Conservation (phyloP, 2,888 invertebrate species). For the Netelia melanura region DNA sequence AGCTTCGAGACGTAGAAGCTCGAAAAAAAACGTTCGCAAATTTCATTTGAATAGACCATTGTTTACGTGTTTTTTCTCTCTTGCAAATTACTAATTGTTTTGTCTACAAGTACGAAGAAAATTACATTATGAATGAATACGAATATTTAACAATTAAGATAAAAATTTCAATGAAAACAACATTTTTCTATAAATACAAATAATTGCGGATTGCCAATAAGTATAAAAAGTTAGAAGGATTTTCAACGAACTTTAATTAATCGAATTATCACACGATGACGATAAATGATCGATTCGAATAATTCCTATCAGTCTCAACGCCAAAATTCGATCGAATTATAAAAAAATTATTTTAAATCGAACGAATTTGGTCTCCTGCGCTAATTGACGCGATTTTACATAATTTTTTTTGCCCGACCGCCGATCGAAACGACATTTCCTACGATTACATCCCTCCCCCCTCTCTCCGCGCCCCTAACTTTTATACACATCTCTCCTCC, state of each 20-base stretch:
- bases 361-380: constrained; percentile 8
- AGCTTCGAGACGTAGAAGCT: constrained; percentile 4
- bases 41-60: neutral
- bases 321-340: neutral
- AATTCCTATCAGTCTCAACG: too few relatives aligned
- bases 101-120: too few relatives aligned
- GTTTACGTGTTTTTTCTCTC: neutral
- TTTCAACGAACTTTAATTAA: neutral
- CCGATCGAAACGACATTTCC: constrained; percentile 48
- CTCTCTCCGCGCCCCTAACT: neutral
- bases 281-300: too few relatives aligned
- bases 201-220: too few relatives aligned
- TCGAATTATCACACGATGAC: neutral
- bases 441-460: neutral
- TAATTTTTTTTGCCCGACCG: neutral
- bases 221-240: too few relatives aligned
- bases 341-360: constrained; percentile 44
- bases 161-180: too few relatives aligned
- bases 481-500: neutral
- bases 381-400: neutral
- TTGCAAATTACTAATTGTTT: neutral
- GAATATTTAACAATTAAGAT: too few relatives aligned
- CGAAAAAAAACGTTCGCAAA: neutral
- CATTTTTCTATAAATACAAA: too few relatives aligned
- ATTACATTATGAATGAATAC: too few relatives aligned